These are phyloP conservation scores for Piezodorus guildinii DNA, from an alignment of 1,140 invertebrate genomes.

Conservation along the genomic window DNA sequence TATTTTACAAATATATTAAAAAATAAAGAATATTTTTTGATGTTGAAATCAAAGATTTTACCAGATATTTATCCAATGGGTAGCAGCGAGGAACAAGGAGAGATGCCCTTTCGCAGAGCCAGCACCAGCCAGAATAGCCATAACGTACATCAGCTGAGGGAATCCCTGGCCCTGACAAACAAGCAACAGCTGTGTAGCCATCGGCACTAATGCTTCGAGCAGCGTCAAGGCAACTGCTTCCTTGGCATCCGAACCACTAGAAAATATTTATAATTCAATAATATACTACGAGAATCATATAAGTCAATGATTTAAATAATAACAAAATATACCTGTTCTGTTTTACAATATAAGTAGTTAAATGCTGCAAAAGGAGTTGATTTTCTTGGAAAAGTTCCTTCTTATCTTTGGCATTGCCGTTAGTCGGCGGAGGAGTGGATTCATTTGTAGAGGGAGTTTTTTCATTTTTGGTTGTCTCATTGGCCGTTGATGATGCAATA, in stretches of 20 bases:
- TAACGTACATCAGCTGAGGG: constrained; percentile 67
- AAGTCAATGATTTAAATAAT: too few species aligned
- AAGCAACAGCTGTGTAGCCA: constrained; percentile 55
- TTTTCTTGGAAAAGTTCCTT: constrained; percentile 46
- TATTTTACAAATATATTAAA: too few species aligned
- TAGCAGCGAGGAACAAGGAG: constrained; percentile 63
- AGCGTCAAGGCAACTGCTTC: constrained; percentile 56
- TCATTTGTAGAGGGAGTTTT: constrained; percentile 1
- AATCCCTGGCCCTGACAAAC: constrained; percentile 60
- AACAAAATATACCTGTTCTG: constrained; percentile 44
- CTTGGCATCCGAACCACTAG: constrained; percentile 35
- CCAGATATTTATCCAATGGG: constrained; percentile 54
- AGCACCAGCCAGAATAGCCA: constrained; percentile 73
- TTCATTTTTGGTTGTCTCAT: constrained; percentile 8
- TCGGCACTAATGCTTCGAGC: constrained; percentile 60
- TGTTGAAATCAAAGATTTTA: background rate
- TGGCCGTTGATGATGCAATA: constrained; percentile 12
- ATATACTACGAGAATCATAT: too few species aligned
- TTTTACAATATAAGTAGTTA: constrained; percentile 63
- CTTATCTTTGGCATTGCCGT: constrained; percentile 21
- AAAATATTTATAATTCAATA: constrained; percentile 18
- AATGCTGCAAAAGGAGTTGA: constrained; percentile 54
- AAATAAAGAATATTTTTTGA: too few species aligned
- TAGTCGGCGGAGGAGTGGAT: background rate
- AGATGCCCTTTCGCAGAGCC: constrained; percentile 63